phyloP scores from a whole-genome alignment of 2,888 invertebrate genomes.

The Idaea biselata region DNA sequence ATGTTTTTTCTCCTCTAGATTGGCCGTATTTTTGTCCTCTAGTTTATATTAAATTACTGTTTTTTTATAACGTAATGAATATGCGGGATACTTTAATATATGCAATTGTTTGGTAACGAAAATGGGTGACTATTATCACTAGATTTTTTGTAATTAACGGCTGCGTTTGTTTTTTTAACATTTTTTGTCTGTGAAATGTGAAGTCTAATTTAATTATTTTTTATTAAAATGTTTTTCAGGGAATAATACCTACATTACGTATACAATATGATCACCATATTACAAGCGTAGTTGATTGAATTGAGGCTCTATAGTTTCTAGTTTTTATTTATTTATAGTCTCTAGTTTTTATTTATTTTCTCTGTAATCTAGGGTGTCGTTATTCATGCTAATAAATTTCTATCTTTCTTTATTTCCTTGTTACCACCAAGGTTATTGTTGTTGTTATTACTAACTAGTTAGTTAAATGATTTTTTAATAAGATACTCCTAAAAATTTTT shows the following conservation, averaged over 20 bases:
- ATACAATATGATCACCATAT: no score
- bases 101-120: conserved; percentile 60
- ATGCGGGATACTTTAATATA: conserved; percentile 67
- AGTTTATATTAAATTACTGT: conserved; percentile 80
- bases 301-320: no score
- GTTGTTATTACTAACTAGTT: no score
- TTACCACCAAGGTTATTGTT: no score
- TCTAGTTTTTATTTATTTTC: no score
- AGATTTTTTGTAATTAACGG: conserved; percentile 44
- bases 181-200: conserved; percentile 7
- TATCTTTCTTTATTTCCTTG: no score
- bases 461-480: no score
- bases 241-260: background rate
- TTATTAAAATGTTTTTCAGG: background rate
- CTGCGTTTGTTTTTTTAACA: conserved; percentile 33
- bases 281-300: no score
- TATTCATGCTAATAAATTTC: no score
- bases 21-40: conserved; percentile 75
- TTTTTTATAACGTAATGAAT: conserved; percentile 72
- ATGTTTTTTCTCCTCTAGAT: conserved; percentile 60
- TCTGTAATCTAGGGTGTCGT: no score
- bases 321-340: no score
- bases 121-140: conserved; percentile 66
- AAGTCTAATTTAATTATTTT: background rate
- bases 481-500: no score